Evolutionary conservation across 2,113 vertebrate genomes (phyloP).

Genomic region (Cricetomys ansorgei): DNA sequence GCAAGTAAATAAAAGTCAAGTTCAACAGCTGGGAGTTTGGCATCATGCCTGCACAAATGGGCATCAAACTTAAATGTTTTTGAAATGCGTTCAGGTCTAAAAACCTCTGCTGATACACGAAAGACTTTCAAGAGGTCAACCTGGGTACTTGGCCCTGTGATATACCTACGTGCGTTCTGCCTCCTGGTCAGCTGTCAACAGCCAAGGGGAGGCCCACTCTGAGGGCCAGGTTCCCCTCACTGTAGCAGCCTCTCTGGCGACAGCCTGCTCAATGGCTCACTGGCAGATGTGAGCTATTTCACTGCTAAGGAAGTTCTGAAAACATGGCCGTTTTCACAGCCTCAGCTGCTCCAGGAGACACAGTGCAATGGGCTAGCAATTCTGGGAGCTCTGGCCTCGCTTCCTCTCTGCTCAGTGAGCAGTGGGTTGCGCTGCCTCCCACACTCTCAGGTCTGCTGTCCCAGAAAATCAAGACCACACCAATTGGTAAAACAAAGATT

Average conservation of each 20-base stretch:
- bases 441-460: background rate
- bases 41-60: background rate
- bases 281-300: background rate
- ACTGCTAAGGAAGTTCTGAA: background rate
- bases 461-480: background rate
- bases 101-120: background rate
- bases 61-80: background rate
- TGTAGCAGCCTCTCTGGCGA: fast-evolving
- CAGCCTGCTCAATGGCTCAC: background rate
- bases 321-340: background rate
- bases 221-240: fast-evolving
- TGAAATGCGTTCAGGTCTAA: background rate
- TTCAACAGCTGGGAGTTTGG: background rate
- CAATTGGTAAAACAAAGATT: background rate
- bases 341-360: fast-evolving
- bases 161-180: fast-evolving
- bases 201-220: background rate
- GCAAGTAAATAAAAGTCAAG: background rate
- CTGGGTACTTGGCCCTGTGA: background rate
- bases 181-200: too few species aligned
- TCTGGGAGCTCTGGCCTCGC: background rate
- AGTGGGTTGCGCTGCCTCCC: too few species aligned
- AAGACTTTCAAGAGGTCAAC: background rate
- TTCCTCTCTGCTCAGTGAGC: background rate
- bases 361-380: fast-evolving